Evolutionary conservation across 2,888 invertebrate species (phyloP), one percentile per base, ranked within the genome.

Genomic region (Sylvicola cinctus): DNA sequence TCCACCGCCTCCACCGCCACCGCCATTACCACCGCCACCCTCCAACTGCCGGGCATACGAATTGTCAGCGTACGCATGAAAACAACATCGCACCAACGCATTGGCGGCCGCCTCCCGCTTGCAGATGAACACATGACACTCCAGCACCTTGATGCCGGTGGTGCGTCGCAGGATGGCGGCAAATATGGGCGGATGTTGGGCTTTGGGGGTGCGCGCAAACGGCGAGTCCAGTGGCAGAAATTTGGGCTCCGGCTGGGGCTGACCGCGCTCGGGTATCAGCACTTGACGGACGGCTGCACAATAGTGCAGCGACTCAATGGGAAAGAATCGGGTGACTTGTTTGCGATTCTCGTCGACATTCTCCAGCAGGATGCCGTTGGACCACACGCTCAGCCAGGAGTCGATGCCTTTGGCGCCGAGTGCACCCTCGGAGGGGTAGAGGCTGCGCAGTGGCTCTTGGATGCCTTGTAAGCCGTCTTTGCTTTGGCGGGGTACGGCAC

Each of bases 91-190:
- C 42, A 95, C 95, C 50, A 98, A 69, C 45, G 96, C 95, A 59
- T 96, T 90, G 41, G 96, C 96, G 31, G 96, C 95, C 52, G 88
- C 83, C 57, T 91, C 88, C 37, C 90, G 74, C 46, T 91, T 87
- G 61, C 93, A 91, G 50, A 98, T 88, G 60, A 98, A 96, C 41
- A 93, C 91, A 62, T 98, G 96, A 63, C 96, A 96, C 62, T 98
- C 98, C 41, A 98, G 68, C 36, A 93, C 93, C 61, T 95, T 95
- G 46, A 96, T 93, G 35, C 96, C 96, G 33, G 84, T 81, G 31
- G 93, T 95, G 43, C 96, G 71, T 32, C 96, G 71, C 45, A 98
- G 64, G 40, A 98, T 95, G 46, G 93, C 93, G 29, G 95, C 93
- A 58, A 98, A 90, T 40, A 98, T 68, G 17, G 96, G 93, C 37